phyloP scores from a whole-genome alignment of 2,888 invertebrate genomes.

The Lasioglossum leucozonium region DNA sequence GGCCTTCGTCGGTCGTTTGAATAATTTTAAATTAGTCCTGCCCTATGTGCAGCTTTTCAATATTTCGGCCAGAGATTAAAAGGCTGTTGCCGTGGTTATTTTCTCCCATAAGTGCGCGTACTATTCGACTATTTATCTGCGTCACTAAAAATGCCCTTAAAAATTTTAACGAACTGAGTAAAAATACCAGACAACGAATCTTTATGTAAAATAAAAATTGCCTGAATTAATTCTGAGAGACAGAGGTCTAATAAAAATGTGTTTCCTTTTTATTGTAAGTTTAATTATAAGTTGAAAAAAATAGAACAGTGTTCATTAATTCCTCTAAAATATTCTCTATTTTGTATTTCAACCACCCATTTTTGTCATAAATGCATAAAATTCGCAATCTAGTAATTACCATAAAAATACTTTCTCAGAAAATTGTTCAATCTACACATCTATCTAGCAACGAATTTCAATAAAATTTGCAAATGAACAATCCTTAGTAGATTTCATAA shows the following conservation, averaged over 20 bases:
- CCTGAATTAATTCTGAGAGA: not conserved
- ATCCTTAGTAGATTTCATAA: not conserved
- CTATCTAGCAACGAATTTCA: not conserved
- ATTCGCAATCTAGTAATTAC: not conserved
- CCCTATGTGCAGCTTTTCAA: not conserved
- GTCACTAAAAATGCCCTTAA: not conserved
- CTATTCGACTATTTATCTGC: not conserved
- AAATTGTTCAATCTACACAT: not conserved
- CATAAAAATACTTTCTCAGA: not conserved
- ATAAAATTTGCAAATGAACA: not conserved
- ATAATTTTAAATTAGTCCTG: not conserved
- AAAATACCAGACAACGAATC: not conserved
- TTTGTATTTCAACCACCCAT: not conserved
- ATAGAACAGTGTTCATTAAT: not conserved
- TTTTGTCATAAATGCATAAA: too few relatives aligned
- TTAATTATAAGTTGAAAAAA: not conserved
- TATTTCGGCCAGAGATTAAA: not conserved
- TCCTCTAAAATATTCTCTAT: not conserved
- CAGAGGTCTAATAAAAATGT: too few relatives aligned
- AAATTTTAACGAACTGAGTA: not conserved
- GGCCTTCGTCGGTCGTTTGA: not conserved
- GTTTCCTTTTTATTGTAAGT: too few relatives aligned
- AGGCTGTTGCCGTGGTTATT: not conserved
- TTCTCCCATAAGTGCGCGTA: not conserved
- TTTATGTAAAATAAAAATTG: not conserved